Evolutionary conservation across 2,113 vertebrate genomes (phyloP), one percentile per base, ranked within the genome.

Genomic region (Mola mola): DNA sequence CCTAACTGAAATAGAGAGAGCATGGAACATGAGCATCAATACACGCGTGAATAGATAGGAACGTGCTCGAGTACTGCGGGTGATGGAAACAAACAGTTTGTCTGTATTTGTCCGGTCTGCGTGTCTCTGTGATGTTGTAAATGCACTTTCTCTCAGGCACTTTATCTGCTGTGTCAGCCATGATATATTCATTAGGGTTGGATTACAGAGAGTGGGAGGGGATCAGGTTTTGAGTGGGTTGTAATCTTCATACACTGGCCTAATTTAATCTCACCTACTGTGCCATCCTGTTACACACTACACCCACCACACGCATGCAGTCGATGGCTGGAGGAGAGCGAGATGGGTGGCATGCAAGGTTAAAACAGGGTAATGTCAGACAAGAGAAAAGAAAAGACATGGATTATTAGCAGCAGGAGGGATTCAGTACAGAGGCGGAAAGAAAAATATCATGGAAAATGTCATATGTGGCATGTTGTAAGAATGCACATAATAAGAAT

Each of bases 181-280:
- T 90, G 86, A 90, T 90, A 79, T 79, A 86, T 89, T 91, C 88
- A 91, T 92, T 91, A 93, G 82, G 46, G 70, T 75, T 84, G 91
- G 90, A 91, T 92, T 92, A 90, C 81, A 59, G 52, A 36, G 74
- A 66, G 82, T 83, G 74, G 87, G 87, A 89, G 87, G 79, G 71
- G 85, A 91, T 90, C 87, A 79, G 82, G 64, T 72, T 87, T 84
- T 62, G 82, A 87, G 88, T 85, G 84, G 79, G 80, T 72, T 83
- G 79, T 92, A 91, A 92, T 92, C 91, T 89, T 83, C 70, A 89
- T 87, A 89, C 87, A 90, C 82, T 65, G 75, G 59, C 78, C 85
- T 90, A 91, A 93, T 92, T 91, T 90, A 91, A 91, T 91, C 84
- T 87, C 85, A 91, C 90, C 88, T 91, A 88, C 88, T 86, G 89